Base-by-base conservation (phyloP, 1,140 invertebrate genomes). In the Drosophila lacteicornis region DNA sequence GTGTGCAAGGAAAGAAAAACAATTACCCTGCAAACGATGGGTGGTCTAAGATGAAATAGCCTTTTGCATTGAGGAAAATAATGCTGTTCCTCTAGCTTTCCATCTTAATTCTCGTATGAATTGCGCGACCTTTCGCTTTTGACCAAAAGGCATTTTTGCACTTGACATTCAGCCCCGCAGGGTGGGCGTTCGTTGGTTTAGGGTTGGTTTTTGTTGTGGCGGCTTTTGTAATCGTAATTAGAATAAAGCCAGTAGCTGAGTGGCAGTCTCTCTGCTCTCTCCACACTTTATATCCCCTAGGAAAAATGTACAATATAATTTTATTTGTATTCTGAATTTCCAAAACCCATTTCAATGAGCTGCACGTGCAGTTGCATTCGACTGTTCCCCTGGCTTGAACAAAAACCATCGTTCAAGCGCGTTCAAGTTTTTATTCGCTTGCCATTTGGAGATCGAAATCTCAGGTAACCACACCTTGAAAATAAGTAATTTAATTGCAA, bases 21-120 rank as follows among this genome's bases (percentile, higher is more conserved):
- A 88, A 88, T 88, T 88, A 88, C 85, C 62, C 51, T 56, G n/a
- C 58, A 63, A 82, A 47, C 85, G 51, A 71, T 85, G 71, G 85
- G 85, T 46, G 85, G 85, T 88, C 85, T 56, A 38, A 63, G 38
- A 81, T 62, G 47, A 61, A 82, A 57, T 63, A 33, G 36, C 30
- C 15, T 51, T 40, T 15, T 60, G 53, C 36, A 69, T 45, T 57
- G 27, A 60, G 60, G 46, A 43, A 71, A 36, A 30, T 46, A 73
- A 49, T 36, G 30, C 27, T 17, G 22, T 51, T 46, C 50, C 69
- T 53, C 27, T 43, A 30, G 36, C 40, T 17, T 22, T 15, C 9
- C 5, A 65, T 46, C 25, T 63, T 19, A 22, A 12, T 30, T 43
- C 63, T 49, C 67, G 73, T 50, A 40, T 55, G 46, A 51, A 56